These are phyloP conservation scores for Sorex fumeus DNA, from an alignment of 2,113 vertebrate genomes.

Conservation along the genomic window DNA sequence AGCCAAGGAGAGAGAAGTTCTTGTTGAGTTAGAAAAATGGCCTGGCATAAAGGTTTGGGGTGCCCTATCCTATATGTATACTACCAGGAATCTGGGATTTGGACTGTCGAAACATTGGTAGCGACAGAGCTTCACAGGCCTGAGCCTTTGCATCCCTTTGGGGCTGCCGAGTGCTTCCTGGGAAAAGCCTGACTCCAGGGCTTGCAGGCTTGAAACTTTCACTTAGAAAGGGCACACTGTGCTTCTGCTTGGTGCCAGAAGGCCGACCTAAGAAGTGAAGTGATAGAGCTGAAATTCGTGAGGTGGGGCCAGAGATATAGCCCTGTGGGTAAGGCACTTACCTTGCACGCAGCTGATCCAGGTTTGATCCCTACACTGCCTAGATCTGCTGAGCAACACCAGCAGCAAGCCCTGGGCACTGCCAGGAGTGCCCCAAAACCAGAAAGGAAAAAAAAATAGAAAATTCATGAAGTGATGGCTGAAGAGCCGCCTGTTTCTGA, in stretches of 20 bases:
- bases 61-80: neutral
- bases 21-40: neutral
- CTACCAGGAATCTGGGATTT: neutral
- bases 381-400: too few species aligned
- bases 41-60: neutral
- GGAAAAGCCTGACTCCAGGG: conserved; percentile 40
- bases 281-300: neutral
- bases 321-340: too few species aligned
- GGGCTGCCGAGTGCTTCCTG: neutral
- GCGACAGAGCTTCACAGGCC: neutral
- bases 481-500: conserved; percentile 29
- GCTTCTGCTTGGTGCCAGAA: neutral
- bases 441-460: too few species aligned
- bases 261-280: too few species aligned
- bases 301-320: too few species aligned
- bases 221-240: neutral
- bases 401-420: too few species aligned
- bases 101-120: neutral
- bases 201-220: conserved; percentile 56
- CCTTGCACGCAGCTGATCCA: too few species aligned
- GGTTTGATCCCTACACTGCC: too few species aligned
- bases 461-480: conserved; percentile 41
- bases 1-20: conserved; percentile 10
- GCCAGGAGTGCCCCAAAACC: too few species aligned
- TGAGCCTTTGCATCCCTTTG: neutral